A percentile compares a stretch with the other conserved stretches of the same genome.
Conservation (phyloP, 2,888 invertebrate genomes). For the Cacoxenus indagator region DNA sequence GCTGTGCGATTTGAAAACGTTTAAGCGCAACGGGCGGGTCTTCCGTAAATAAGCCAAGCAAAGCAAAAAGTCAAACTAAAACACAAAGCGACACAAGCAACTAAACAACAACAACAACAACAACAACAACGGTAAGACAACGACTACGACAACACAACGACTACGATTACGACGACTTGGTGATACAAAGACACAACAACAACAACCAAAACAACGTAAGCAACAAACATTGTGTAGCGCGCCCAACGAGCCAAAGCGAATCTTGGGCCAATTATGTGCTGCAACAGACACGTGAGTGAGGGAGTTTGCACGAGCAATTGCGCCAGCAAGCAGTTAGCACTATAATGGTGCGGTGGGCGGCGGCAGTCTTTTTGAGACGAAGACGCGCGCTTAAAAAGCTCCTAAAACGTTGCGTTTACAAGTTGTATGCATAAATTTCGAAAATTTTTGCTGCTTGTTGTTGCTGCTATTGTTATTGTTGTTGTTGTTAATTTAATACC, state of each 20-base stretch:
- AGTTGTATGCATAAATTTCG: slow-evolving; percentile 47
- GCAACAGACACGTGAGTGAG: slow-evolving; percentile 32
- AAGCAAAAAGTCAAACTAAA: slow-evolving; percentile 12
- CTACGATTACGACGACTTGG: too few species aligned
- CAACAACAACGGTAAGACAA: slow-evolving; percentile 28
- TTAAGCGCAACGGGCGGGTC: slow-evolving; percentile 60
- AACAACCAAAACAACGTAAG: slow-evolving; percentile 31
- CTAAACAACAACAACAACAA: slow-evolving; percentile 32
- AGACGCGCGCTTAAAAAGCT: slow-evolving; percentile 12
- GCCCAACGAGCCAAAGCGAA: slow-evolving; percentile 4
- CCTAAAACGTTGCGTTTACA: slow-evolving; percentile 8
- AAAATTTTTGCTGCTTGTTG: slow-evolving; percentile 42
- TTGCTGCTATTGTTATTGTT: slow-evolving; percentile 32
- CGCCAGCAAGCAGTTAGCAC: too few species aligned
- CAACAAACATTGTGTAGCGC: not conserved
- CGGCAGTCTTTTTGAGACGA: slow-evolving; percentile 19
- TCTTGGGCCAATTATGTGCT: slow-evolving; percentile 57
- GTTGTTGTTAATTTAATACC: slow-evolving; percentile 31
- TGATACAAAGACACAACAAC: slow-evolving; percentile 28
- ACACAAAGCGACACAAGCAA: too few species aligned
- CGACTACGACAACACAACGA: not conserved
- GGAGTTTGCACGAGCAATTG: not conserved
- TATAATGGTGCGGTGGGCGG: not conserved
- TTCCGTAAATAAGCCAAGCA: slow-evolving; percentile 45
- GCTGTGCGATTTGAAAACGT: slow-evolving; percentile 62